phyloP scores from a whole-genome alignment of 2,888 invertebrate genomes.

The Nymphalis polychloros region DNA sequence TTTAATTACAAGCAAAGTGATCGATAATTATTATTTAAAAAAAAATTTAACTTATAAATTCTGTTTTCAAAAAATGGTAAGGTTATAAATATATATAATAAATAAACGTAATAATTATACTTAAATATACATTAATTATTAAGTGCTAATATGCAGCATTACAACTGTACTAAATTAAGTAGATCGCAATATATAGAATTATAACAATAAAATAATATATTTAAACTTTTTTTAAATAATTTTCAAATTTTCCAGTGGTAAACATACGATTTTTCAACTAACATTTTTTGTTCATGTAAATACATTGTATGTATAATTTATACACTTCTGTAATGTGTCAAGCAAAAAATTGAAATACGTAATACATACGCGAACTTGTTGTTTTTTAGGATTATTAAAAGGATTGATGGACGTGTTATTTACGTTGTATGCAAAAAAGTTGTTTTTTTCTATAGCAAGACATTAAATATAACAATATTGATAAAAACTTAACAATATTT shows the following conservation, averaged over 20 bases:
- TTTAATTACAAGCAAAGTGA: conserved; percentile 1
- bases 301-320: too few species aligned
- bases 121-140: not conserved
- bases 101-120: not conserved
- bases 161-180: too few species aligned
- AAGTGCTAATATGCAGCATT: too few species aligned
- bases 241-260: too few species aligned
- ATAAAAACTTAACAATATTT: too few species aligned
- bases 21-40: not conserved
- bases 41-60: not conserved
- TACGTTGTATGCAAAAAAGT: not conserved
- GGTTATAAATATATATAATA: not conserved
- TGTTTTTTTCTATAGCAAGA: not conserved
- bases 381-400: not conserved
- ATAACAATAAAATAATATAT: too few species aligned
- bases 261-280: too few species aligned
- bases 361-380: not conserved
- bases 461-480: not conserved
- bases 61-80: conserved; percentile 9
- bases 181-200: too few species aligned
- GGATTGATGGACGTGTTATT: not conserved
- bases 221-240: too few species aligned
- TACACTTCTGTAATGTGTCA: too few species aligned
- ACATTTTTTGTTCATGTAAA: too few species aligned
- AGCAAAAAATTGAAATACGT: too few species aligned